Conservation (phyloP, 92 coral and sea anemone genomes). For the Pocillopora meandrina region DNA sequence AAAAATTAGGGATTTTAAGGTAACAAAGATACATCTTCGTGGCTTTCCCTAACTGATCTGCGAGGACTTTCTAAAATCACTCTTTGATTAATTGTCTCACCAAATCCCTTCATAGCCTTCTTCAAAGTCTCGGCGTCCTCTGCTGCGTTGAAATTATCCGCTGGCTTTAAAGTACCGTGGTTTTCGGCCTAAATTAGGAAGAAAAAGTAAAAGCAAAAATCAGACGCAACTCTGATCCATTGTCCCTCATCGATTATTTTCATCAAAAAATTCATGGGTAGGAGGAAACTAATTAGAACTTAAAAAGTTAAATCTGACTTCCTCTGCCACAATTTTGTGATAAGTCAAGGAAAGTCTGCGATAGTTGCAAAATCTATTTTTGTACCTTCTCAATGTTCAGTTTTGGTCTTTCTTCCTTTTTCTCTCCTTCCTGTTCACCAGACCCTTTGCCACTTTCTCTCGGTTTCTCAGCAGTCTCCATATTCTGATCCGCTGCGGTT, state of each 20-base stretch:
- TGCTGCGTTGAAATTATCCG: conserved; percentile 66
- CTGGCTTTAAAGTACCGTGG: conserved; percentile 76
- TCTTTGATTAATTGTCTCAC: conserved; percentile 37
- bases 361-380: not conserved
- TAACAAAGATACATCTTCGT: too few relatives aligned
- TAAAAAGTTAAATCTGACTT: not conserved
- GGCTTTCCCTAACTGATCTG: too few relatives aligned
- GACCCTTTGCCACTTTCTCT: conserved; percentile 22
- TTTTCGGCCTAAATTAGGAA: conserved; percentile 48
- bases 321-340: not conserved
- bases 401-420: conserved; percentile 54
- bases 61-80: not conserved
- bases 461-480: conserved; percentile 5
- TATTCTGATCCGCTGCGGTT: not conserved
- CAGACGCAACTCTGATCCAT: not conserved
- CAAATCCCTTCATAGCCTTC: conserved; percentile 92
- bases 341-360: not conserved
- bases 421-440: conserved; percentile 32
- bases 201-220: too few relatives aligned
- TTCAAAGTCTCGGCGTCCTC: conserved; percentile 72
- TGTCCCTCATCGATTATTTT: not conserved
- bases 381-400: conserved; percentile 46
- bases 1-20: too few relatives aligned
- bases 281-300: too few relatives aligned
- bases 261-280: too few relatives aligned